These are phyloP conservation scores for Megamerina dolium DNA, from an alignment of 2,888 invertebrate species.

Conservation along the genomic window DNA sequence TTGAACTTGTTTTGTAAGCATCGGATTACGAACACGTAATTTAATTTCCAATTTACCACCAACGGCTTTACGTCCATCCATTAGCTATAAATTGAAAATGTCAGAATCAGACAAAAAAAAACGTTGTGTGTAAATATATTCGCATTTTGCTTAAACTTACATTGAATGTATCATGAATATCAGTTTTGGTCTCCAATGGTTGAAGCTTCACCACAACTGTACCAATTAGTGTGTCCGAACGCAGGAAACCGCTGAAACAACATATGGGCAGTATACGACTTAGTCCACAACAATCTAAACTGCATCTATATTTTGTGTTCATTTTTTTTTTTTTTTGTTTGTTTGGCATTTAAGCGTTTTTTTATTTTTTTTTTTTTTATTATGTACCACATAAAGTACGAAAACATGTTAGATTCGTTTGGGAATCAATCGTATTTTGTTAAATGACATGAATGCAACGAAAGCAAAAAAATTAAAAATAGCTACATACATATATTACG, in stretches of 20 bases:
- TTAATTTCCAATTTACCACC: conserved; percentile 90
- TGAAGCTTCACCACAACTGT: conserved; percentile 76
- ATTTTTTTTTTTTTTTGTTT: conserved; percentile 12
- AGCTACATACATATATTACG: too few species aligned
- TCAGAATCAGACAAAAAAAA: neutral
- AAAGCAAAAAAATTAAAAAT: too few species aligned
- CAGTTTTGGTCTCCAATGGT: conserved; percentile 81
- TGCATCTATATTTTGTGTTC: conserved; percentile 39
- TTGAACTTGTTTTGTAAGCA: conserved; percentile 83
- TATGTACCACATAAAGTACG: too few species aligned
- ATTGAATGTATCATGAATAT: conserved; percentile 86
- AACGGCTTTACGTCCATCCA: conserved; percentile 81
- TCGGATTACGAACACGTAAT: conserved; percentile 79
- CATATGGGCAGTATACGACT: conserved; percentile 50
- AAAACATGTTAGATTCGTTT: too few species aligned
- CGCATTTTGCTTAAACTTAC: too few species aligned
- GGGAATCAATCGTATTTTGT: too few species aligned
- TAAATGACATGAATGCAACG: too few species aligned
- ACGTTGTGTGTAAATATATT: too few species aligned
- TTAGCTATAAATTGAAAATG: conserved; percentile 57
- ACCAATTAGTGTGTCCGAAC: conserved; percentile 81
- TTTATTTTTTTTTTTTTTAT: conserved; percentile 1
- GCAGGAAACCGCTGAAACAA: conserved; percentile 90
- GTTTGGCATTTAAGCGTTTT: conserved; percentile 15
- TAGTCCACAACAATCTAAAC: conserved; percentile 48